Evolutionary conservation across 1,140 invertebrate species (phyloP).

Genomic region (Drosophila rufa): DNA sequence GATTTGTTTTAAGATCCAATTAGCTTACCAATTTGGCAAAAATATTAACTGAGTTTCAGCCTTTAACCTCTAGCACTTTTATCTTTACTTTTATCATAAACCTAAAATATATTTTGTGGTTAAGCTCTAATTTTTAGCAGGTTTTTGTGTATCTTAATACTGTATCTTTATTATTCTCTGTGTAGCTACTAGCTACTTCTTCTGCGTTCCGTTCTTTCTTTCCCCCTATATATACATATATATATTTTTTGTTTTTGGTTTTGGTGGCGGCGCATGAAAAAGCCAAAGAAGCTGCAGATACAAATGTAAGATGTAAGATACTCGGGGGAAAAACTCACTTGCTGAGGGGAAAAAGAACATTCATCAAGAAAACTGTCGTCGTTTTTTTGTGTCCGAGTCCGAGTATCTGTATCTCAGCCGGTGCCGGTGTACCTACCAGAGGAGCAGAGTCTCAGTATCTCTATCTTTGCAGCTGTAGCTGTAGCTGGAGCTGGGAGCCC

Average conservation of each 20-base stretch:
- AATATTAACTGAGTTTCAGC: no score
- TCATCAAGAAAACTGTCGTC: slow-evolving; percentile 83
- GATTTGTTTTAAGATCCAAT: no score
- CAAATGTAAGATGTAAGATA: slow-evolving; percentile 57
- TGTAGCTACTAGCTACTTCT: slow-evolving; percentile 17
- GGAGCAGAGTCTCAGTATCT: slow-evolving; percentile 21
- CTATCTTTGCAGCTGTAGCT: slow-evolving; percentile 57
- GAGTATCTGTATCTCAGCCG: slow-evolving; percentile 49
- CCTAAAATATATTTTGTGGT: no score
- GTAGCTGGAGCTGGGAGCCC: neutral
- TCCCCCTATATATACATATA: slow-evolving; percentile 22
- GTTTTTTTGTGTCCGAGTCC: slow-evolving; percentile 50
- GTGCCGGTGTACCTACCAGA: slow-evolving; percentile 8
- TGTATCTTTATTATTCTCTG: neutral
- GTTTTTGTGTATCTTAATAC: neutral
- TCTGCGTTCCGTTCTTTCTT: slow-evolving; percentile 28
- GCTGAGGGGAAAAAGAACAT: slow-evolving; percentile 61
- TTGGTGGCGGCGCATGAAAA: slow-evolving; percentile 56
- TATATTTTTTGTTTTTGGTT: slow-evolving; percentile 36
- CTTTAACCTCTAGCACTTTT: no score
- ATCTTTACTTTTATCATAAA: no score
- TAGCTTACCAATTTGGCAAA: no score
- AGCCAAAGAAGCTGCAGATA: slow-evolving; percentile 52
- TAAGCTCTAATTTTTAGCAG: no score
- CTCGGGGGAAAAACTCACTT: slow-evolving; percentile 71